A percentile compares a stretch with the other conserved stretches of the same genome.
Conservation (phyloP, 1,140 invertebrate species). For the Wasmannia auropunctata region DNA sequence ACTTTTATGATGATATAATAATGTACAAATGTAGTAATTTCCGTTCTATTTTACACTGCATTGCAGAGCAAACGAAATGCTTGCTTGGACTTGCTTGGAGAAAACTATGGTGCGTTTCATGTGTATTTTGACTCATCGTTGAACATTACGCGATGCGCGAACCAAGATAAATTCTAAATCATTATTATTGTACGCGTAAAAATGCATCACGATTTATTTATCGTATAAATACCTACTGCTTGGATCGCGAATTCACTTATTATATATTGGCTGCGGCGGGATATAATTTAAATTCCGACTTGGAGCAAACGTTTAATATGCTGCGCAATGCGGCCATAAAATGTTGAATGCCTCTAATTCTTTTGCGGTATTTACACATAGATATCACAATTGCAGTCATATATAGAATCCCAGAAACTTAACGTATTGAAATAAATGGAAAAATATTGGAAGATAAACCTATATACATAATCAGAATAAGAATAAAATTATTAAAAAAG, state of each 20-base stretch:
- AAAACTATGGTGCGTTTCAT: not conserved
- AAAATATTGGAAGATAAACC: not conserved
- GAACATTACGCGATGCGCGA: not conserved
- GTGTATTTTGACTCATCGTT: not conserved
- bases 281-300: conserved; percentile 42
- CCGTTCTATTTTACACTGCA: not conserved
- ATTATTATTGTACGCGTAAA: conserved; percentile 9
- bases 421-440: not conserved
- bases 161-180: not conserved
- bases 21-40: conserved; percentile 8
- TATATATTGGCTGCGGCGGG: not conserved
- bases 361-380: not conserved
- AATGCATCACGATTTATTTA: not conserved
- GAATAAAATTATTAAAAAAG: not conserved
- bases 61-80: not conserved
- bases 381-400: not conserved
- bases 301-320: conserved; percentile 7
- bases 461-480: not conserved
- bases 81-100: not conserved
- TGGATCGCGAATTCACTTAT: not conserved
- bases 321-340: not conserved
- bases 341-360: not conserved
- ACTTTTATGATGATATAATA: not conserved
- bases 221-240: not conserved
- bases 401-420: too few species aligned